Evolutionary conservation across 2,888 invertebrate genomes (phyloP).

Genomic region (Anoplius nigerrimus): DNA sequence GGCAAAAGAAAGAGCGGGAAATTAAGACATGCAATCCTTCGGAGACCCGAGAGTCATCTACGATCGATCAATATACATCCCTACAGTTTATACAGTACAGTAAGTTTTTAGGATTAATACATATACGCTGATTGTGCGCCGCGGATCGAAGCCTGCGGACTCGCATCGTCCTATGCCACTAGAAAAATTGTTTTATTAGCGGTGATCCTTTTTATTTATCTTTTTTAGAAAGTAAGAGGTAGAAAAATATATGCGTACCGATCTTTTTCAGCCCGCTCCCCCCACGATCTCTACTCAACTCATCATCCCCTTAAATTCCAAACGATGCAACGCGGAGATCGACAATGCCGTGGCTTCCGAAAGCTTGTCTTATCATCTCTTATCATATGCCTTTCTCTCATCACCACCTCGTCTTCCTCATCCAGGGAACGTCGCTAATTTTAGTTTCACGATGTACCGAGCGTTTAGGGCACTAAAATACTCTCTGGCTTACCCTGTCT

Average conservation of each 20-base stretch:
- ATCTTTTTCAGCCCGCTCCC: conserved; percentile 31
- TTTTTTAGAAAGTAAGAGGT: conserved; percentile 61
- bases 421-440: neutral
- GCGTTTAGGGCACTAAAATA: too few relatives aligned
- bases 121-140: conserved; percentile 38
- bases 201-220: too few relatives aligned
- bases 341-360: neutral
- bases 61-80: neutral
- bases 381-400: too few relatives aligned
- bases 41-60: neutral
- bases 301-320: too few relatives aligned
- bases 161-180: conserved; percentile 22
- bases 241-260: conserved; percentile 60
- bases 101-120: conserved; percentile 6
- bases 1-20: too few relatives aligned
- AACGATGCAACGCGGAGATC: neutral
- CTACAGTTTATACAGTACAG: neutral
- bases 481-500: too few relatives aligned
- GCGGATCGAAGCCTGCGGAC: conserved; percentile 44
- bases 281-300: too few relatives aligned
- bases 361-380: neutral
- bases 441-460: neutral
- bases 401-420: too few relatives aligned
- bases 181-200: conserved; percentile 27
- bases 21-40: neutral